phyloP scores from a whole-genome alignment of 2,888 invertebrate genomes.

The Leptarthrus brevirostris region DNA sequence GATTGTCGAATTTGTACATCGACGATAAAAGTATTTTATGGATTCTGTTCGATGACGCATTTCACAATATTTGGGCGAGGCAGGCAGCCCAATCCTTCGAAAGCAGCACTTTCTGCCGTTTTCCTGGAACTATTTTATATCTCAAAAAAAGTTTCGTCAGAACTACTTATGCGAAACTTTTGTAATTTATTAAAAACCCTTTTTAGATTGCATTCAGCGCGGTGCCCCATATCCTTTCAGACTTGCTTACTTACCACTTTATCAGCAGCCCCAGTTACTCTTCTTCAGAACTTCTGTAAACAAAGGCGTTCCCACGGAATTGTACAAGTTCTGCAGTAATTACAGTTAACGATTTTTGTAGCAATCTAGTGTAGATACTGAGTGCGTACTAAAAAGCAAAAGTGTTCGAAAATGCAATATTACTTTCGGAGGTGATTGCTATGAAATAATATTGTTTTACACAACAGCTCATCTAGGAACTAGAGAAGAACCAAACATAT shows the following conservation, averaged over 20 bases:
- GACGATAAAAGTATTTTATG: slow-evolving; percentile 25
- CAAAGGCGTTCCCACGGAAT: slow-evolving; percentile 13
- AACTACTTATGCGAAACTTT: slow-evolving; percentile 38
- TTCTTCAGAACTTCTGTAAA: slow-evolving; percentile 17
- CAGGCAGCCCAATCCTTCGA: no score
- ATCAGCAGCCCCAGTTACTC: background rate
- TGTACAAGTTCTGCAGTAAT: slow-evolving; percentile 25
- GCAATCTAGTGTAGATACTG: slow-evolving; percentile 6
- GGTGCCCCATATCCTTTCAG: slow-evolving; percentile 14
- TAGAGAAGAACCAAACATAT: no score
- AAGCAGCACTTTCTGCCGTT: no score
- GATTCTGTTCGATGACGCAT: slow-evolving; percentile 7
- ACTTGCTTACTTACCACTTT: background rate
- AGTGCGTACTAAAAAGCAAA: background rate
- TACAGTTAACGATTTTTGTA: slow-evolving; percentile 38
- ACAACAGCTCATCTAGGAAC: no score
- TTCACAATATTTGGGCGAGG: slow-evolving; percentile 6
- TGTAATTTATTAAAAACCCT: slow-evolving; percentile 41
- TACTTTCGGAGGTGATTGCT: background rate
- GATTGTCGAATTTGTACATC: slow-evolving; percentile 17
- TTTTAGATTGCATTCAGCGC: slow-evolving; percentile 30
- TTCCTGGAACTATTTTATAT: background rate
- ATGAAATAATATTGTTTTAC: no score
- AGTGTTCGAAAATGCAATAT: background rate
- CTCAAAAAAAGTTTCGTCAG: background rate